Evolutionary conservation across 2,113 vertebrate genomes (phyloP), one percentile per base, ranked within the genome.

Genomic region (Vanacampus margaritifer): DNA sequence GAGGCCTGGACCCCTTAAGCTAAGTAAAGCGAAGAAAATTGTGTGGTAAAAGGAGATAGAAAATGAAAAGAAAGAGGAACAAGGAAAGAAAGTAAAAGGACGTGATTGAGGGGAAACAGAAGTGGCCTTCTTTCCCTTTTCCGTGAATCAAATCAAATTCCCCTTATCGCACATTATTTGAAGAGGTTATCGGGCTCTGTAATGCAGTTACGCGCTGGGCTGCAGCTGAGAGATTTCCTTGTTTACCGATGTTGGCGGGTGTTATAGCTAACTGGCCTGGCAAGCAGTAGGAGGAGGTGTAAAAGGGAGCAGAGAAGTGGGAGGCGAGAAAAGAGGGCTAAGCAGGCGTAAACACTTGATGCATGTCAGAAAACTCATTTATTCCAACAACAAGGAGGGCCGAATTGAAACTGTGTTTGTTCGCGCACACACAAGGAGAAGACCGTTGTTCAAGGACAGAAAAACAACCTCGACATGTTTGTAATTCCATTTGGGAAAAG

Each of bases 151-250:
- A 96, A 98, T 98, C 93, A 95, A 95, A 96, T 95, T 95, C 87
- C 95, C 93, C 94, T 97, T 98, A 98, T 98, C 95, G 85, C 92
- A 93, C 94, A 93, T 96, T 97, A 95, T 98, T 97, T 95, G 94
- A 95, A 93, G 94, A 95, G 89, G 94, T 95, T 96, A 98, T 97
- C 95, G 93, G 93, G 91, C 87, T 83, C 91, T 81, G 93, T 96
- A 96, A 98, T 95, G 94, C 92, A 92, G 95, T 98, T 97, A 97
- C 93, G 94, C 93, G 75, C 74, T 92, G 92, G 94, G 93, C 93
- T 88, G 91, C 85, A 85, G 91, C 93, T 92, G 92, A 73, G 89
- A 94, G 93, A 92, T 92, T 93, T 94, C 89, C 92, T 94, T 96
- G 95, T 98, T 98, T 97, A 97, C 95, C 93, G 91, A 95, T 94